These are phyloP conservation scores for Pantelozetes paolii DNA, from an alignment of 2,888 invertebrate species.

Conservation along the genomic window DNA sequence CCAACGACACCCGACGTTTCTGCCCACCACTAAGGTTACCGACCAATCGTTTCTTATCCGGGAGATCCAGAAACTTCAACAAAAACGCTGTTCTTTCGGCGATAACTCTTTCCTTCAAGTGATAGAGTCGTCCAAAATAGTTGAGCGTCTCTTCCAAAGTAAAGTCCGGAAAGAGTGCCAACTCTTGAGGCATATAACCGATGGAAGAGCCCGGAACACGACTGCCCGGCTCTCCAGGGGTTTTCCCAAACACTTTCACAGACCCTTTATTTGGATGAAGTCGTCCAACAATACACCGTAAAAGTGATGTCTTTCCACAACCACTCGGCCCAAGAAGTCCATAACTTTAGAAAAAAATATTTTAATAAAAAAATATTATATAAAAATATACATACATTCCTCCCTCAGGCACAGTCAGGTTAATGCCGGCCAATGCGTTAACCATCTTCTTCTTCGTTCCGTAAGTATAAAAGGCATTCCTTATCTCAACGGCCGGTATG, in stretches of 20 bases:
- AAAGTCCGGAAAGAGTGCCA: slow-evolving; percentile 49
- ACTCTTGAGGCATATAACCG: slow-evolving; percentile 80
- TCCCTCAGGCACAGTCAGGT: slow-evolving; percentile 89
- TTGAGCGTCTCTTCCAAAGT: slow-evolving; percentile 54
- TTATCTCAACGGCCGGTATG: slow-evolving; percentile 69
- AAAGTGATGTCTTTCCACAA: slow-evolving; percentile 90
- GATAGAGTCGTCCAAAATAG: slow-evolving; percentile 54
- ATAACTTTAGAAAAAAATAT: slow-evolving; percentile 62
- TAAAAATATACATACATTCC: slow-evolving; percentile 71
- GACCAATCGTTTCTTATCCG: slow-evolving; percentile 50
- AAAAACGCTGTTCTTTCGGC: slow-evolving; percentile 52
- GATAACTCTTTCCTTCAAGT: slow-evolving; percentile 49
- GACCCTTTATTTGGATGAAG: slow-evolving; percentile 78
- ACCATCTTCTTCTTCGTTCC: slow-evolving; percentile 80
- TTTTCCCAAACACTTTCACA: slow-evolving; percentile 82
- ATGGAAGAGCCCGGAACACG: slow-evolving; percentile 88
- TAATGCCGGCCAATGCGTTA: slow-evolving; percentile 79
- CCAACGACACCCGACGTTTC: slow-evolving; percentile 53
- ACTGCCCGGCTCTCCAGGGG: slow-evolving; percentile 79
- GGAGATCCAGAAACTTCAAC: slow-evolving; percentile 53
- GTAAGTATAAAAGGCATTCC: slow-evolving; percentile 82
- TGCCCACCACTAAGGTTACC: slow-evolving; percentile 54
- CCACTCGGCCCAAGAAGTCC: slow-evolving; percentile 91
- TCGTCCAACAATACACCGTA: slow-evolving; percentile 86
- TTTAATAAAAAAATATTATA: neutral